Evolutionary conservation across 2,888 invertebrate species (phyloP).

Genomic region (Ecliptopera silaceata): DNA sequence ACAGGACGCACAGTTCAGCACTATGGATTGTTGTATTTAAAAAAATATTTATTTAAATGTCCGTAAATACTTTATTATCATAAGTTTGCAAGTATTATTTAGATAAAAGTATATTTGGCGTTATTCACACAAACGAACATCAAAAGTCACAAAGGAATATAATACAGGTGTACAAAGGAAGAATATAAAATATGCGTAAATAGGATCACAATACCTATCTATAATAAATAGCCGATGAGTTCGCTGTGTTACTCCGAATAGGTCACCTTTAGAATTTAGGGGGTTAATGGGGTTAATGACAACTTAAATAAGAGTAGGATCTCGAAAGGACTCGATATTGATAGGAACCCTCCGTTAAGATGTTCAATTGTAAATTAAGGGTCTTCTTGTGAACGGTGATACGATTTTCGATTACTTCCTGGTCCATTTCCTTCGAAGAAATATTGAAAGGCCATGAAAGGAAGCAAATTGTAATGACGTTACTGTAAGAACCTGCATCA

Average conservation of each 20-base stretch:
- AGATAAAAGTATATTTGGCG: too few species aligned
- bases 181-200: too few species aligned
- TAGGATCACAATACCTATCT: too few species aligned
- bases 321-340: constrained; percentile 29
- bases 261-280: background rate
- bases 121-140: too few species aligned
- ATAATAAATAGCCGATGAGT: too few species aligned
- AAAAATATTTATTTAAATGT: too few species aligned
- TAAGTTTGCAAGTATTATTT: too few species aligned
- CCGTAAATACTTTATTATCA: too few species aligned
- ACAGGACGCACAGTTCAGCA: too few species aligned
- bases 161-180: too few species aligned
- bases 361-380: constrained; percentile 45
- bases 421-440: constrained; percentile 33
- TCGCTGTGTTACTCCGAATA: background rate
- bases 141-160: too few species aligned
- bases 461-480: background rate
- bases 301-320: constrained; percentile 26
- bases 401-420: constrained; percentile 46
- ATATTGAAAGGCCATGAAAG: constrained; percentile 13
- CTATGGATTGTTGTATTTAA: too few species aligned
- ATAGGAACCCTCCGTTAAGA: constrained; percentile 30
- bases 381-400: constrained; percentile 44
- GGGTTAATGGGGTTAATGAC: constrained; percentile 28
- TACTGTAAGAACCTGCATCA: background rate